Base-by-base conservation (phyloP, 1,140 invertebrate species). In the Drosophila virilis region DNA sequence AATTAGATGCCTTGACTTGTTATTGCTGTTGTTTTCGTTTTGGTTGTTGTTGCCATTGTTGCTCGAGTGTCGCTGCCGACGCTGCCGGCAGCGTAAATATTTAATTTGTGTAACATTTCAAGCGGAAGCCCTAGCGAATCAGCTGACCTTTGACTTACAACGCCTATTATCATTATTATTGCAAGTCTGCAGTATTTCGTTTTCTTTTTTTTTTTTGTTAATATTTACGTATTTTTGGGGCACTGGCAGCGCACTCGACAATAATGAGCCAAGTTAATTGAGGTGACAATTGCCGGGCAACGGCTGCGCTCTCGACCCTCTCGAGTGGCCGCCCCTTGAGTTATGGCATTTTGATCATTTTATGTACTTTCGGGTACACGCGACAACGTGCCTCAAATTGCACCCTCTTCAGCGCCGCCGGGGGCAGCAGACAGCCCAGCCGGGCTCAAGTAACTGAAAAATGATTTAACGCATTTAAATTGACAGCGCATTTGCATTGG, bases 231-330 rank as follows among this genome's bases (percentile, higher is more conserved):
- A 66, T 57, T 78, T 78, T 78, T 1, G 60, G 64, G 43, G 60
- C 60, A 35, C 35, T 50, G 59, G 22, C 76, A 35, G 64, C 50
- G 77, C 73, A 88, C 79, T 81, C 66, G 61, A 82, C 62, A 82
- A 82, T 86, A 82, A 88, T 88, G 79, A 88, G 79, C 43, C 51
- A 78, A 83, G 83, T 89, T 88, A 88, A 88, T 88, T 89, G 83
- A 89, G 84, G 83, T 84, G 83, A 88, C 83, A 89, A 83, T 80
- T 77, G 83, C 58, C 67, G 62, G 65, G 43, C 72, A 62, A 45
- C 46, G 67, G 38, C 59, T 51, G 52, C 17, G 40, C 32, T 10
- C 38, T 59, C 71, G 71, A 51, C 74, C 60, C 55, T 52, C 69
- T 78, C 50, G 65, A 57, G 69, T 76, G 78, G 62, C 58, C 22